These are phyloP conservation scores for Dinoponera quadriceps DNA, from an alignment of 1,140 invertebrate genomes.

Conservation along the genomic window DNA sequence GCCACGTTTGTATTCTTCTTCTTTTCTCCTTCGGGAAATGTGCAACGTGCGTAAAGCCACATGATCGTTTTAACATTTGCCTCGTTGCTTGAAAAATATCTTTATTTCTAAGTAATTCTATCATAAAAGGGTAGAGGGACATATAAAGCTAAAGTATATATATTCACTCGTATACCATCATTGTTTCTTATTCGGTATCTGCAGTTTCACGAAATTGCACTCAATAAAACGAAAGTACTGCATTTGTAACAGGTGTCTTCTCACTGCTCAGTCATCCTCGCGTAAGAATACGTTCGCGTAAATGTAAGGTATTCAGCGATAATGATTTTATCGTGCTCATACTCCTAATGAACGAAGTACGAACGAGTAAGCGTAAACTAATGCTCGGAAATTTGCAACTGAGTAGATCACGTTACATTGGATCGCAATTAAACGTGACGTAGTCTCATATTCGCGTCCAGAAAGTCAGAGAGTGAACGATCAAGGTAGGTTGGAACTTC, in stretches of 20 bases:
- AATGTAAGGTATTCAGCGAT: slow-evolving; percentile 21
- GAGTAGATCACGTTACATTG: slow-evolving; percentile 27
- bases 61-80: slow-evolving; percentile 9
- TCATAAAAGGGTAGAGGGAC: neutral
- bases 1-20: neutral
- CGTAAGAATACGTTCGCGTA: slow-evolving; percentile 23
- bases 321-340: slow-evolving; percentile 3
- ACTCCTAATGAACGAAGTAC: neutral
- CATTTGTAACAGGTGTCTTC: slow-evolving; percentile 12
- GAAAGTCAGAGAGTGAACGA: slow-evolving; percentile 50
- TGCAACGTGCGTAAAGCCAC: slow-evolving; percentile 1
- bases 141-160: slow-evolving; percentile 21
- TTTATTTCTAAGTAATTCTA: slow-evolving; percentile 19
- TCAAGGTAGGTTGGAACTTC: slow-evolving; percentile 65
- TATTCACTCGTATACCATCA: neutral
- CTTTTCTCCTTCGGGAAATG: neutral
- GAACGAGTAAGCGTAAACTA: slow-evolving; percentile 34
- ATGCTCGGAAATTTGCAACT: slow-evolving; percentile 5
- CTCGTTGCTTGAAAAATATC: slow-evolving; percentile 12
- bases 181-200: slow-evolving; percentile 18
- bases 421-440: neutral
- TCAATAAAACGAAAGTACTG: slow-evolving; percentile 1
- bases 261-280: slow-evolving; percentile 5
- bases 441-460: slow-evolving; percentile 5
- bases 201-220: slow-evolving; percentile 13